Conservation (phyloP, 2,797 vertebrate genomes). For the Leontocebus nigricollis region DNA sequence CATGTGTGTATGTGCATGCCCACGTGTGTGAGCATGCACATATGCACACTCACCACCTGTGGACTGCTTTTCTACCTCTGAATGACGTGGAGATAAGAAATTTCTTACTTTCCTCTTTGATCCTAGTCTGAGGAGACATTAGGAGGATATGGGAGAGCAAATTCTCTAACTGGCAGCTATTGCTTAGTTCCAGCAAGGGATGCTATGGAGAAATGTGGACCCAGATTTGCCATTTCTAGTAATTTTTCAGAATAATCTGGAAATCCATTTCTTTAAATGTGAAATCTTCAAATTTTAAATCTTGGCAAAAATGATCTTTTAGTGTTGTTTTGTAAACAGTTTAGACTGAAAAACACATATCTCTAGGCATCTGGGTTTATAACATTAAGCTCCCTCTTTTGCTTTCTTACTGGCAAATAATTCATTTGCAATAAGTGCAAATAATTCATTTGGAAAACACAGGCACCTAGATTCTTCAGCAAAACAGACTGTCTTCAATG, state of each 20-base stretch:
- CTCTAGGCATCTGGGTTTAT: background rate
- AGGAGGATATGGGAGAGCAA: background rate
- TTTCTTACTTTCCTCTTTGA: background rate
- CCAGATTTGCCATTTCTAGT: background rate
- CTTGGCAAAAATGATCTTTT: background rate
- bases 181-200: background rate
- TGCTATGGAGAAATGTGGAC: background rate
- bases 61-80: background rate
- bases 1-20: no score
- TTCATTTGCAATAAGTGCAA: background rate
- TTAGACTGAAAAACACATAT: background rate
- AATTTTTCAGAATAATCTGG: background rate
- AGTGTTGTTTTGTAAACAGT: background rate
- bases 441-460: background rate
- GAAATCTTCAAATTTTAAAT: background rate
- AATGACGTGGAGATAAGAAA: background rate
- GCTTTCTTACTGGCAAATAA: background rate
- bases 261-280: background rate
- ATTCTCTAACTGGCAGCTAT: background rate
- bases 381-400: background rate
- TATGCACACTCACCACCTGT: background rate
- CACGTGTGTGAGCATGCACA: background rate
- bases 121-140: background rate
- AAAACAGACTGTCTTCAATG: background rate
- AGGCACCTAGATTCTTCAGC: background rate